Conservation (phyloP, 2,113 vertebrate genomes). For the Xenopus laevis region DNA sequence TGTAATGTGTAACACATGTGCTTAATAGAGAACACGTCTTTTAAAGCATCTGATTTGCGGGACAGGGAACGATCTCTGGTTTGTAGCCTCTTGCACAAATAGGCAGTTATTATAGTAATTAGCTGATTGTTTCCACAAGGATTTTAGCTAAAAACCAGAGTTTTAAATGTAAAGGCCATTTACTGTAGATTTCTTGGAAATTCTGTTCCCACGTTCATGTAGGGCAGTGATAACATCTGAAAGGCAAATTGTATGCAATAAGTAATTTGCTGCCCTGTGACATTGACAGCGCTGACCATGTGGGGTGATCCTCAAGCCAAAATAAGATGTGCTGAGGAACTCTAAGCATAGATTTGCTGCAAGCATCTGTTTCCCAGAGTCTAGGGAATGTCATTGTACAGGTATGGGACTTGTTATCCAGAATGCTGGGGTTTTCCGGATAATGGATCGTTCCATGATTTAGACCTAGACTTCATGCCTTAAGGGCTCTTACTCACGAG, state of each 20-base stretch:
- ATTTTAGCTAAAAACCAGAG: background rate
- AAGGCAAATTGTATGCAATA: slow-evolving; percentile 42
- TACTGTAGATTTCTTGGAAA: slow-evolving; percentile 11
- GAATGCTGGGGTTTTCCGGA: too few species aligned
- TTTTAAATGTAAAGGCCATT: background rate
- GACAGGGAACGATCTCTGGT: slow-evolving; percentile 16
- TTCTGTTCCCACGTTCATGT: slow-evolving; percentile 54
- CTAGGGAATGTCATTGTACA: background rate
- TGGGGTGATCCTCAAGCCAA: slow-evolving; percentile 33
- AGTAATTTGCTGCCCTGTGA: slow-evolving; percentile 20
- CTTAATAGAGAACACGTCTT: slow-evolving; percentile 15
- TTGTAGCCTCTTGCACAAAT: background rate
- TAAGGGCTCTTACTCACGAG: too few species aligned
- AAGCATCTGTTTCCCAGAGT: slow-evolving; percentile 45
- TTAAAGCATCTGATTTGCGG: slow-evolving; percentile 4
- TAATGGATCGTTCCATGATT: too few species aligned
- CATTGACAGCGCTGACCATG: slow-evolving; percentile 43
- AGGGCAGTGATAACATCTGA: slow-evolving; percentile 51
- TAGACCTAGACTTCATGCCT: too few species aligned
- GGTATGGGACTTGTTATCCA: too few species aligned
- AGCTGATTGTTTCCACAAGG: slow-evolving; percentile 12
- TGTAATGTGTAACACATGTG: slow-evolving; percentile 18
- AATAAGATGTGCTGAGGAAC: slow-evolving; percentile 33
- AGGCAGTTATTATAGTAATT: slow-evolving; percentile 1
- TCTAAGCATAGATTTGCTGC: slow-evolving; percentile 38